Evolutionary conservation across 2,797 vertebrate species (phyloP).

Genomic region (Rhinogobio ventralis): DNA sequence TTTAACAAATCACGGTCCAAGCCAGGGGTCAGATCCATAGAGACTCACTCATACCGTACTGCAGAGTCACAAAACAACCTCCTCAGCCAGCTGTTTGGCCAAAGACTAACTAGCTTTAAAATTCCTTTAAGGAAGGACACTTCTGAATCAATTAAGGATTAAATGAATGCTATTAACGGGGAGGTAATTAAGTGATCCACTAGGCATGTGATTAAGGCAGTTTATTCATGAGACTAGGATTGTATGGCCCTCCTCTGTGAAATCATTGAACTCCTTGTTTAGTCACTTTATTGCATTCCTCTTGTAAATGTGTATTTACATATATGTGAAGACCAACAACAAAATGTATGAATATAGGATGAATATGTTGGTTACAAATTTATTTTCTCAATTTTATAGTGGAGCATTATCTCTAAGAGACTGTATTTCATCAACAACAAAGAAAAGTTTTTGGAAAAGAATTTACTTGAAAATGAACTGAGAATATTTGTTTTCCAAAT

Average conservation of each 20-base stretch:
- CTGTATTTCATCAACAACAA: conserved; percentile 80
- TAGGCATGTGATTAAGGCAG: conserved; percentile 79
- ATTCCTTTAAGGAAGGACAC: conserved; percentile 96
- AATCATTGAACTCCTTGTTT: conserved; percentile 80
- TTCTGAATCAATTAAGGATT: conserved; percentile 86
- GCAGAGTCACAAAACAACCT: conserved; percentile 96
- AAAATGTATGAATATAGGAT: conserved; percentile 83
- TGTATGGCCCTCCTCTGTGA: conserved; percentile 90
- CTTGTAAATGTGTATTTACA: conserved; percentile 85
- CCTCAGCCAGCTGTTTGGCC: conserved; percentile 97
- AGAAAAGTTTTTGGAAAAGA: conserved; percentile 70
- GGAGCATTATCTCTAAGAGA: conserved; percentile 80
- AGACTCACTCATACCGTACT: conserved; percentile 85
- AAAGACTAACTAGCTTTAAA: conserved; percentile 98
- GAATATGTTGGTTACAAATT: conserved; percentile 80
- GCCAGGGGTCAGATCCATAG: conserved; percentile 78
- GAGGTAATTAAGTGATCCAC: conserved; percentile 72
- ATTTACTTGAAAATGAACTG: conserved; percentile 88
- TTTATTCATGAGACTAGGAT: conserved; percentile 88
- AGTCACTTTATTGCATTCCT: conserved; percentile 86
- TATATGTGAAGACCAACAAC: conserved; percentile 83
- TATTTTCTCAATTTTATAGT: conserved; percentile 76
- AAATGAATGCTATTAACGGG: conserved; percentile 77
- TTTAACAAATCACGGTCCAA: conserved; percentile 80
- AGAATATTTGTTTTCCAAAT: conserved; percentile 74